A percentile compares a stretch with the other conserved stretches of the same genome.
phyloP scores from a whole-genome alignment of 2,888 invertebrate genomes.

The Andrena hattorfiana region DNA sequence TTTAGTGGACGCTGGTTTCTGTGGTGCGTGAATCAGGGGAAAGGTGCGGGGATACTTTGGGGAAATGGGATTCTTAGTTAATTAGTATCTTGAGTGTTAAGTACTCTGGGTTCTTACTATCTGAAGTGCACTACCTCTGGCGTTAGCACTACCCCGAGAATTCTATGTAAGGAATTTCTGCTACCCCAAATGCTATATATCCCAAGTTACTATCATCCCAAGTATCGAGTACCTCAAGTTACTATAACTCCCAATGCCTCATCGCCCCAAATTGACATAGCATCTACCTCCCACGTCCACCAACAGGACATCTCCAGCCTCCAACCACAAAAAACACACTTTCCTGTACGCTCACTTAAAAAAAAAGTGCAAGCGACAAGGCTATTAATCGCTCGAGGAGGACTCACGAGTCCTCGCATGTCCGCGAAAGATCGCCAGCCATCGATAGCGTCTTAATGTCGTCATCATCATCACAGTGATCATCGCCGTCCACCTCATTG shows the following conservation, averaged over 20 bases:
- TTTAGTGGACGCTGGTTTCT: constrained; percentile 7
- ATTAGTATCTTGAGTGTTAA: not conserved
- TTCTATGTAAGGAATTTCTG: not conserved
- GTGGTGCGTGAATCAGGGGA: not conserved
- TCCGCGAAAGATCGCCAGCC: constrained; percentile 33
- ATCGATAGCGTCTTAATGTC: constrained; percentile 60
- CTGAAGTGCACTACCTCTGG: not conserved
- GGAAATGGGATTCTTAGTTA: not conserved
- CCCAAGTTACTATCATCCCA: not conserved
- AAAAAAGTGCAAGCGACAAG: constrained; percentile 3
- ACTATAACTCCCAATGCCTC: no score
- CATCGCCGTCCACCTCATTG: constrained; percentile 37
- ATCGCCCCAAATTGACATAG: not conserved
- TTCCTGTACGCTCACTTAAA: not conserved
- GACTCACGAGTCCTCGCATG: constrained; percentile 9
- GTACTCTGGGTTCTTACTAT: not conserved
- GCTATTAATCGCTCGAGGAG: constrained; percentile 16
- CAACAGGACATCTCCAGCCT: not conserved
- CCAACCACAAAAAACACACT: constrained; percentile 2
- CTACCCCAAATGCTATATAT: not conserved
- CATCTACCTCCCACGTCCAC: not conserved
- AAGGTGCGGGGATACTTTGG: not conserved
- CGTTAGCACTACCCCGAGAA: not conserved
- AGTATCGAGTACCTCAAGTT: not conserved
- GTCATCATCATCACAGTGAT: constrained; percentile 29